Conservation (phyloP, 2,888 invertebrate species). For the Hydropsyche betteni region DNA sequence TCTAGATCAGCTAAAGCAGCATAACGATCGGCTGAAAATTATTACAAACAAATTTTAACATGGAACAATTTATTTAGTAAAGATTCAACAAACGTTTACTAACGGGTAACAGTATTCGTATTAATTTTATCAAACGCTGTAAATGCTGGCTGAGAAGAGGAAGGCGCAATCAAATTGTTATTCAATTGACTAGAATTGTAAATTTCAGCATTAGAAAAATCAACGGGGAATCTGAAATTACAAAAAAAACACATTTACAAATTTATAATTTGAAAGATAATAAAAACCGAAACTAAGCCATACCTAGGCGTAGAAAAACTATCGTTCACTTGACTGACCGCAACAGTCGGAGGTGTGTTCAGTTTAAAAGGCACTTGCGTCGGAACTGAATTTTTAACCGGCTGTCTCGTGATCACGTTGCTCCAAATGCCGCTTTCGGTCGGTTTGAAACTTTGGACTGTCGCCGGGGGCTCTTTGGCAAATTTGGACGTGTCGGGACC, state of each 20-base stretch:
- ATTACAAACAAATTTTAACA: conserved; percentile 45
- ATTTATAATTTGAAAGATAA: neutral
- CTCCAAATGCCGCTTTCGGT: conserved; percentile 57
- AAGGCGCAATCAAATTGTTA: conserved; percentile 56
- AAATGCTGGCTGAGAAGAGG: conserved; percentile 44
- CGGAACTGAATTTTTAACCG: conserved; percentile 60
- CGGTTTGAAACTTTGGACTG: conserved; percentile 61
- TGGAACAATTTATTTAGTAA: conserved; percentile 57
- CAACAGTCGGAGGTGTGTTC: conserved; percentile 55
- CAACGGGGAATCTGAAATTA: conserved; percentile 71
- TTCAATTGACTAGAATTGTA: conserved; percentile 70
- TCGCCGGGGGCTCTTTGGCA: conserved; percentile 54
- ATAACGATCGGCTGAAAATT: conserved; percentile 81
- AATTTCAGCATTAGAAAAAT: conserved; percentile 77
- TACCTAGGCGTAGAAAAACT: neutral
- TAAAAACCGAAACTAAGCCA: neutral
- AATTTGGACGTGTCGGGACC: conserved; percentile 31
- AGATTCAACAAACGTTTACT: conserved; percentile 19
- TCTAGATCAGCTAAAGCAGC: conserved; percentile 96
- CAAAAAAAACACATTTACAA: neutral
- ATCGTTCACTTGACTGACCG: neutral
- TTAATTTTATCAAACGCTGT: conserved; percentile 59
- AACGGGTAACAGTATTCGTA: conserved; percentile 47
- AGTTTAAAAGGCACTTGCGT: conserved; percentile 53
- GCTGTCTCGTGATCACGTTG: conserved; percentile 53